Conservation (phyloP, 2,888 invertebrate genomes). For the Harpalus rubripes region DNA sequence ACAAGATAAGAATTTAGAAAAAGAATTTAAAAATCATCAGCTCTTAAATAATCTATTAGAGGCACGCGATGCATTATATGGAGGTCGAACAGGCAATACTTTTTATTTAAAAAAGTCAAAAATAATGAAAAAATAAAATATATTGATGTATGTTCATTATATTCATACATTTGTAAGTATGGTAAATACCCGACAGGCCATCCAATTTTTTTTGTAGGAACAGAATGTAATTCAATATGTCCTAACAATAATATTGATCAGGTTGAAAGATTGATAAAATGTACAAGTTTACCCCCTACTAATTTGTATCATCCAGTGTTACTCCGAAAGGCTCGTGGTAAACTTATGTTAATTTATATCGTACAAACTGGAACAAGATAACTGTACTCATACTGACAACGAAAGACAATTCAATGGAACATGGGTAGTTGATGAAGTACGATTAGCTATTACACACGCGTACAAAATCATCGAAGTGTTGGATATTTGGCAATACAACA, state of each 20-base stretch:
- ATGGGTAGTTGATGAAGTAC: neutral
- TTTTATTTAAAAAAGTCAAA: slow-evolving; percentile 21
- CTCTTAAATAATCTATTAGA: neutral
- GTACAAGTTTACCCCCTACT: neutral
- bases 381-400: neutral
- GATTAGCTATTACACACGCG: neutral
- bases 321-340: neutral
- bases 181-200: slow-evolving; percentile 35
- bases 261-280: neutral
- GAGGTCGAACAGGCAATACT: slow-evolving; percentile 44
- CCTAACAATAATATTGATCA: neutral
- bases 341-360: neutral
- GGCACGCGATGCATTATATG: slow-evolving; percentile 31
- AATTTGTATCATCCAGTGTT: neutral
- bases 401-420: neutral
- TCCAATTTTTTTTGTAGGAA: slow-evolving; percentile 30
- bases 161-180: slow-evolving; percentile 54
- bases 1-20: neutral
- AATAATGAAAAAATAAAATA: slow-evolving; percentile 54
- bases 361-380: neutral
- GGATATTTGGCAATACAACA: neutral
- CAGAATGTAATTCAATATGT: slow-evolving; percentile 3
- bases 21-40: neutral
- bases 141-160: slow-evolving; percentile 55
- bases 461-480: neutral